These are phyloP conservation scores for Saimiri boliviensis DNA, from an alignment of 2,113 vertebrate genomes.

Conservation along the genomic window DNA sequence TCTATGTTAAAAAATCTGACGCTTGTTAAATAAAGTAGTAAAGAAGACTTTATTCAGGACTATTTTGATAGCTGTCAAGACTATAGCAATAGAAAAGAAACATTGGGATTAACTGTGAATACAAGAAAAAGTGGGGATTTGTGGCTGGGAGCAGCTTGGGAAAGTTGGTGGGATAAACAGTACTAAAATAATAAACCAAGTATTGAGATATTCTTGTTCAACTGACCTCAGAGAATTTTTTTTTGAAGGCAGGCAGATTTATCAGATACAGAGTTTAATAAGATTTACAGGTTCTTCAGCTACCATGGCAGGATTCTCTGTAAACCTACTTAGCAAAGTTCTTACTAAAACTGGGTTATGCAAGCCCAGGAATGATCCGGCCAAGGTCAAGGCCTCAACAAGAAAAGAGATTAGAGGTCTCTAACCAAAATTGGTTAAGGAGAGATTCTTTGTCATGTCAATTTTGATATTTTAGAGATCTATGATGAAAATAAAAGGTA, in stretches of 20 bases:
- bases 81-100: not conserved
- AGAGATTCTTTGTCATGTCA: not conserved
- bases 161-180: not conserved
- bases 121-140: not conserved
- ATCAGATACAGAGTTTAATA: not conserved
- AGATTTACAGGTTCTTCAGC: not conserved
- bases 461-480: not conserved
- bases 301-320: not conserved
- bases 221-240: not conserved
- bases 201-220: not conserved
- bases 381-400: not conserved
- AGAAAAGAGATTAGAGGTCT: not conserved
- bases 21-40: not conserved
- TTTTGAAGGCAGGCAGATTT: not conserved
- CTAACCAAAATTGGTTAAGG: not conserved
- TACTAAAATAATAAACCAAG: not conserved
- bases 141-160: not conserved
- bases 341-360: not conserved
- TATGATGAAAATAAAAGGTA: not conserved
- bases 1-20: not conserved
- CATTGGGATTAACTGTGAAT: not conserved
- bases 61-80: not conserved
- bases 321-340: not conserved
- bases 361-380: fast-evolving
- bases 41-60: not conserved